These are phyloP conservation scores for Apoderus coryli DNA, from an alignment of 2,888 invertebrate genomes.

Conservation along the genomic window DNA sequence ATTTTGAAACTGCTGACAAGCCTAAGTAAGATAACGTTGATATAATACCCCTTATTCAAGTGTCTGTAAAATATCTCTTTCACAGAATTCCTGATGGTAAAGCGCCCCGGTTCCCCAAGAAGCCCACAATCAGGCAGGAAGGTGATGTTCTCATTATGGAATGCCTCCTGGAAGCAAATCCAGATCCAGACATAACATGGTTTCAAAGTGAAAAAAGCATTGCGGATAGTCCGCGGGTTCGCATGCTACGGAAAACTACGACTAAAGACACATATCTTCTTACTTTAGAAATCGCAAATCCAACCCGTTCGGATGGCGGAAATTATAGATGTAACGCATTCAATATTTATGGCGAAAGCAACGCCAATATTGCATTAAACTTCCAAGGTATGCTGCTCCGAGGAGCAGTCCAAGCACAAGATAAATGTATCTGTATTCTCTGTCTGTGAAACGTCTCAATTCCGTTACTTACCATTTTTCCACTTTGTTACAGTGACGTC, in stretches of 20 bases:
- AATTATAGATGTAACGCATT: slow-evolving; percentile 98
- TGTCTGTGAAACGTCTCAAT: slow-evolving; percentile 27
- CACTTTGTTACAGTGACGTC: slow-evolving; percentile 26
- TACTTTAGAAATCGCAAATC: slow-evolving; percentile 87
- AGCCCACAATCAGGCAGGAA: slow-evolving; percentile 89
- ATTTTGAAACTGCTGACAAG: slow-evolving; percentile 86
- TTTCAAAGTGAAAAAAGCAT: slow-evolving; percentile 81
- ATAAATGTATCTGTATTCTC: slow-evolving; percentile 16
- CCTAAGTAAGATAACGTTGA: slow-evolving; percentile 71
- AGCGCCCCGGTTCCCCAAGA: slow-evolving; percentile 92
- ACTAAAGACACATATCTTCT: slow-evolving; percentile 85
- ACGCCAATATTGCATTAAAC: slow-evolving; percentile 99
- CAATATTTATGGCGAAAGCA: slow-evolving; percentile 97
- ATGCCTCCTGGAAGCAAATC: slow-evolving; percentile 89
- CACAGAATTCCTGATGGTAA: slow-evolving; percentile 89
- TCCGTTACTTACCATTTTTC: slow-evolving; percentile 22
- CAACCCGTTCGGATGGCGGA: slow-evolving; percentile 92
- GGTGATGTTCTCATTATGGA: slow-evolving; percentile 90
- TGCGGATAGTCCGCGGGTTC: slow-evolving; percentile 69
- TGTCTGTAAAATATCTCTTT: slow-evolving; percentile 21
- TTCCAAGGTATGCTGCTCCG: slow-evolving; percentile 80
- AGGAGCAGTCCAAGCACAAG: slow-evolving; percentile 15
- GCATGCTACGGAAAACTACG: slow-evolving; percentile 79
- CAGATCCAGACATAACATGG: slow-evolving; percentile 91
- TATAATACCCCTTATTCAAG: too few relatives aligned